Percentiles rank a stretch among this genome's conserved stretches.
These are phyloP conservation scores for Heterohyrax brucei DNA, from an alignment of 2,797 vertebrate species.

Conservation along the genomic window DNA sequence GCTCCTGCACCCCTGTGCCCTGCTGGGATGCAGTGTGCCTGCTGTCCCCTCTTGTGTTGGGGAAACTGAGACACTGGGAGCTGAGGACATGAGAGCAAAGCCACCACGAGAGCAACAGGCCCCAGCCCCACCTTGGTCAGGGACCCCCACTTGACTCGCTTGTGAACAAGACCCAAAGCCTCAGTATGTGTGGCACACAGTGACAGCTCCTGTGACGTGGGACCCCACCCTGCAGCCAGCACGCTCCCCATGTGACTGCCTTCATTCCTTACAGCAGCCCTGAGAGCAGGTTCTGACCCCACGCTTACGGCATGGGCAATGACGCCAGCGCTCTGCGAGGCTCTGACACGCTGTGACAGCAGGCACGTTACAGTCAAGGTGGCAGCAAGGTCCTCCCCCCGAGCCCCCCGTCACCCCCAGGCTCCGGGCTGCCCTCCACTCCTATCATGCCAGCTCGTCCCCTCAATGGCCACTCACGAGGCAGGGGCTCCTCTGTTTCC, in stretches of 20 bases:
- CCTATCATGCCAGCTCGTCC: rapidly evolving
- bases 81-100: not conserved
- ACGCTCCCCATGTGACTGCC: rapidly evolving
- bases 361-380: no score
- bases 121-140: not conserved
- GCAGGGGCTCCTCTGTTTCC: not conserved
- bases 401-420: not conserved
- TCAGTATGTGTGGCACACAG: rapidly evolving
- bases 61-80: not conserved
- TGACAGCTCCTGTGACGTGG: not conserved
- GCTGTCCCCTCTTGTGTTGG: not conserved
- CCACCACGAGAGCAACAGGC: not conserved
- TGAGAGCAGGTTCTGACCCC: not conserved
- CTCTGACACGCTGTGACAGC: not conserved
- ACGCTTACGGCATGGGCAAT: rapidly evolving
- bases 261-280: rapidly evolving
- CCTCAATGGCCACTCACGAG: rapidly evolving
- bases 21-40: not conserved
- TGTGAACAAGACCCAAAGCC: rapidly evolving
- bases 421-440: not conserved
- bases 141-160: not conserved
- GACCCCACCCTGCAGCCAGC: not conserved
- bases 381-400: rapidly evolving
- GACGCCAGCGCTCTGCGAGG: no score
- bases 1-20: not conserved